Evolutionary conservation across 2,113 vertebrate genomes (phyloP), one percentile per base, ranked within the genome.

Genomic region (Apeltes quadracus): DNA sequence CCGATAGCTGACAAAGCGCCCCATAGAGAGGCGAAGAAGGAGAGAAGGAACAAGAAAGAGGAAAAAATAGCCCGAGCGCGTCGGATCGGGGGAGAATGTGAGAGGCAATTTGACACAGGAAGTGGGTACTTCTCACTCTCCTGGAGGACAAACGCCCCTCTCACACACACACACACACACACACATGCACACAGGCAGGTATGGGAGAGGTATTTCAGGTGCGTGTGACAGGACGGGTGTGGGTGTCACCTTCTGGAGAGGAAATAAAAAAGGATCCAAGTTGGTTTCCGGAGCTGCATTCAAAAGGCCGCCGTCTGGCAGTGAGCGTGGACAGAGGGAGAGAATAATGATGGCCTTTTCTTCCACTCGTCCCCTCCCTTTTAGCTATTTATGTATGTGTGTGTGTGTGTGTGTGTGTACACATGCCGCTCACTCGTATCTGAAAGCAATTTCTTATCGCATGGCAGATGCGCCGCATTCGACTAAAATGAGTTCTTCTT

Each of bases 81-180:
- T 84, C 72, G 34, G 83, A 78, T 86, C 62, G 88, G 82, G 82
- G 78, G 79, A 83, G 70, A 93, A 94, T 94, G 89, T 77, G 85
- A 90, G 89, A 92, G 84, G 90, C 91, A 86, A 88, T 90, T 88
- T 87, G 88, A 92, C 87, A 87, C 89, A 92, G 93, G 90, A 93
- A 91, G 91, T 87, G 79, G 88, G 76, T 89, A 80, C 86, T 82
- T 83, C 81, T 90, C 80, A 38, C 73, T 44, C 78, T 84, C 57
- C 67, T 77, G 71, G 82, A 87, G 86, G 85, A 90, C 85, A 91
- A 82, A 86, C 82, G 89, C 76, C 72, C 58, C 74, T 58, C n/a
- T n/a, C n/a, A n/a, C 75, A 54, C 71, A 75, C 41, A 67, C 57
- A 65, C 72, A 70, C 53, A 64, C 61, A 55, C 54, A 54, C 51